Evolutionary conservation across 2,113 vertebrate genomes (phyloP).

Genomic region (Phylloscopus trochilus): DNA sequence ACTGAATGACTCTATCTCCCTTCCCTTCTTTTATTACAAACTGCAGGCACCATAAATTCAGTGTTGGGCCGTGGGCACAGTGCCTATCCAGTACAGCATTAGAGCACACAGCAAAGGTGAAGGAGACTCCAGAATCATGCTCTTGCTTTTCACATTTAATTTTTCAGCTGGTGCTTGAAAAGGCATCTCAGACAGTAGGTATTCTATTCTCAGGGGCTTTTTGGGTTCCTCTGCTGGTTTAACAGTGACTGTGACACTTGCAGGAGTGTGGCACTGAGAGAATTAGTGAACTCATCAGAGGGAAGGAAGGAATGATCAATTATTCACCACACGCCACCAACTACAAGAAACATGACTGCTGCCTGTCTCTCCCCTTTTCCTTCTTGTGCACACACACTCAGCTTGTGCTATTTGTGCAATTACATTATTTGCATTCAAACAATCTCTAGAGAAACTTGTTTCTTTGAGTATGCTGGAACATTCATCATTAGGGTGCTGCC

Average conservation of each 20-base stretch:
- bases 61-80: background rate
- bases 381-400: background rate
- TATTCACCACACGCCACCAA: slow-evolving; percentile 66
- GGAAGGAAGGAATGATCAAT: slow-evolving; percentile 61
- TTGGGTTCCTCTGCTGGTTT: slow-evolving; percentile 49
- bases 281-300: slow-evolving; percentile 64
- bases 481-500: slow-evolving; percentile 15
- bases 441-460: slow-evolving; percentile 49
- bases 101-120: slow-evolving; percentile 22
- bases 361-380: background rate
- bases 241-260: slow-evolving; percentile 47
- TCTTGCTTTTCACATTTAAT: slow-evolving; percentile 68
- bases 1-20: background rate
- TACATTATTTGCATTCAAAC: slow-evolving; percentile 64
- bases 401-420: slow-evolving; percentile 53
- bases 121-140: slow-evolving; percentile 19
- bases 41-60: background rate
- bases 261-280: slow-evolving; percentile 50
- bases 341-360: slow-evolving; percentile 37
- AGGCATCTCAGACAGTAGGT: slow-evolving; percentile 32
- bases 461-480: slow-evolving; percentile 35
- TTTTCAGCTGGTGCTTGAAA: slow-evolving; percentile 63
- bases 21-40: background rate
- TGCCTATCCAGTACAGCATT: background rate
- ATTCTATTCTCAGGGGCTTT: slow-evolving; percentile 39